These are phyloP conservation scores for Calephelis perditalis DNA, from an alignment of 2,888 invertebrate genomes.

Conservation along the genomic window DNA sequence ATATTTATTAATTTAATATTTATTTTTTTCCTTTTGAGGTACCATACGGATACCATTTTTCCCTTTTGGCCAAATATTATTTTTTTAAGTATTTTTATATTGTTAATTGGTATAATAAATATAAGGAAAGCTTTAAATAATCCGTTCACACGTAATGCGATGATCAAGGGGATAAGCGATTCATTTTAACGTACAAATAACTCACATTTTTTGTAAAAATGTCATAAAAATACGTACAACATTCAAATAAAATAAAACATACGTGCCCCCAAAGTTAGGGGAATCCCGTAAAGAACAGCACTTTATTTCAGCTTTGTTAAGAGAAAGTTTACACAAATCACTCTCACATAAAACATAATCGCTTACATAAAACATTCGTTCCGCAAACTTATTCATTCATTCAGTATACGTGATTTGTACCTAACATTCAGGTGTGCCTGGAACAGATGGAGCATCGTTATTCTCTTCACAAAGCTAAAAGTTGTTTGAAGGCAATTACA, in stretches of 20 bases:
- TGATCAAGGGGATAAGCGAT: too few species aligned
- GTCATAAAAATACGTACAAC: not conserved
- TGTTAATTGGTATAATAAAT: too few species aligned
- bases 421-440: constrained; percentile 33
- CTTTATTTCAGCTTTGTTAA: constrained; percentile 4
- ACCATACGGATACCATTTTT: too few species aligned
- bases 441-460: constrained; percentile 43
- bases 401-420: constrained; percentile 24
- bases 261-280: too few species aligned
- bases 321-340: constrained; percentile 5
- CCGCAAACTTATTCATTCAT: constrained; percentile 15
- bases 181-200: too few species aligned
- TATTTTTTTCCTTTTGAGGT: too few species aligned
- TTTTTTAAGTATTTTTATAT: too few species aligned
- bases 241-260: not conserved
- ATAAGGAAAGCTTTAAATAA: too few species aligned
- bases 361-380: constrained; percentile 17
- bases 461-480: constrained; percentile 56
- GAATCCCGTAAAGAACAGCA: not conserved
- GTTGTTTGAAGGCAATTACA: constrained; percentile 75
- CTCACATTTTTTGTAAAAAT: too few species aligned
- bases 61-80: too few species aligned
- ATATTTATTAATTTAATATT: too few species aligned
- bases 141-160: too few species aligned
- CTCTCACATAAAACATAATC: constrained; percentile 7